phyloP scores from a whole-genome alignment of 2,888 invertebrate genomes.

The Diogma glabrata region DNA sequence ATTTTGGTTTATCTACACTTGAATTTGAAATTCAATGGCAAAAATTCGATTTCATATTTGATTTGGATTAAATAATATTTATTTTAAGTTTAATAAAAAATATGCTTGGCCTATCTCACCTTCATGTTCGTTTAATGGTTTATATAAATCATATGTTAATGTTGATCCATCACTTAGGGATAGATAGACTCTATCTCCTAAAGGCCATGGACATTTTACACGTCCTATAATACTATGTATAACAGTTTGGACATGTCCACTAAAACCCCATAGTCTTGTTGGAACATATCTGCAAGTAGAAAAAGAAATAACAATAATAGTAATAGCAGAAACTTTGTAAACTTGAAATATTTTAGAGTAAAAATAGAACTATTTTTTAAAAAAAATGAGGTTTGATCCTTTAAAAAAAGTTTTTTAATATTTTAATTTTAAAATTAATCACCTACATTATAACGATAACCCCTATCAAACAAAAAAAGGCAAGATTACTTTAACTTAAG shows the following conservation, averaged over 20 bases:
- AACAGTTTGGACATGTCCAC: slow-evolving; percentile 89
- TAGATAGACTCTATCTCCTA: slow-evolving; percentile 69
- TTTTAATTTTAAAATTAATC: too few relatives aligned
- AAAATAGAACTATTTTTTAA: background rate
- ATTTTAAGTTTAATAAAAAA: background rate
- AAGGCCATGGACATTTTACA: slow-evolving; percentile 78
- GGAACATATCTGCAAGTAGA: slow-evolving; percentile 85
- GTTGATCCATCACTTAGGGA: slow-evolving; percentile 74
- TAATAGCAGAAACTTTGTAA: background rate
- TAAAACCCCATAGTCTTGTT: slow-evolving; percentile 87
- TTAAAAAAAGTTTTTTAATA: slow-evolving; percentile 3
- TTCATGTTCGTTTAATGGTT: slow-evolving; percentile 63
- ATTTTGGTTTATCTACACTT: too few relatives aligned
- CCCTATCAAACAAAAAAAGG: too few relatives aligned
- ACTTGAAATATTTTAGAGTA: too few relatives aligned
- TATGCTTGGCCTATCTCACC: slow-evolving; percentile 47
- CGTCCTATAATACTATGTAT: slow-evolving; percentile 81
- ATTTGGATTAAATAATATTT: background rate
- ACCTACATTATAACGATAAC: too few relatives aligned
- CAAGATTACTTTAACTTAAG: too few relatives aligned
- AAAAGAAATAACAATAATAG: slow-evolving; percentile 30
- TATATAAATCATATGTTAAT: slow-evolving; percentile 84
- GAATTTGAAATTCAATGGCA: slow-evolving; percentile 4
- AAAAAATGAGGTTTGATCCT: too few relatives aligned
- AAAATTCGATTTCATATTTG: background rate